A percentile compares a stretch with the other conserved stretches of the same genome.
Conservation (phyloP, 2,888 invertebrate species). For the Blomia tropicalis region DNA sequence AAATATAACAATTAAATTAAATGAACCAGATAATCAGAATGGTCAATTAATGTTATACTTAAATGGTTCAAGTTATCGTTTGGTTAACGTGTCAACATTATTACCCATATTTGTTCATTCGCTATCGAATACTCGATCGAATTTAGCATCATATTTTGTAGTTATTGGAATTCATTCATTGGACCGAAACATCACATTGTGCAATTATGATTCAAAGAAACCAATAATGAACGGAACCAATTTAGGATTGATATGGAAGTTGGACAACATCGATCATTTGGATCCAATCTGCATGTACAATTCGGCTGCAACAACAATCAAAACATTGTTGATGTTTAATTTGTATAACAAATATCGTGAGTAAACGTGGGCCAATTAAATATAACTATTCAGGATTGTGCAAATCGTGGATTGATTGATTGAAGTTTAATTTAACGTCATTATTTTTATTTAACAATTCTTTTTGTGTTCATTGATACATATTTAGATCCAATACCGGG, state of each 20-base stretch:
- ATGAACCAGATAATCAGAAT: not conserved
- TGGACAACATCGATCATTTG: not conserved
- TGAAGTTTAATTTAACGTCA: not conserved
- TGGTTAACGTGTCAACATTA: not conserved
- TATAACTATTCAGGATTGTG: too few relatives aligned
- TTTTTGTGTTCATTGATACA: not conserved
- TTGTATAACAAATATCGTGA: not conserved
- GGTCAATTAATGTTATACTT: not conserved
- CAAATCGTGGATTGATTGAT: too few relatives aligned
- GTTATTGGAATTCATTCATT: not conserved
- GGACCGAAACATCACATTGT: not conserved
- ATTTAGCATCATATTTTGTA: not conserved
- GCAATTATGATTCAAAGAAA: not conserved
- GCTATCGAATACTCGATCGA: not conserved
- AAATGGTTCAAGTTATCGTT: not conserved
- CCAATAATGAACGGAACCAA: slow-evolving; percentile 11
- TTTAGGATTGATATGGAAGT: not conserved
- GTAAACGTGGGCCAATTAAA: too few relatives aligned
- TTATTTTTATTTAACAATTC: not conserved
- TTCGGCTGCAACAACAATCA: not conserved
- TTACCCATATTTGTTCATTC: not conserved
- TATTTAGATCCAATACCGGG: slow-evolving; percentile 59
- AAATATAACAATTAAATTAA: not conserved
- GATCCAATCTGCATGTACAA: slow-evolving; percentile 4
- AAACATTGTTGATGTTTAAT: not conserved